Percentiles rank a stretch among this genome's conserved stretches.
phyloP scores from a whole-genome alignment of 2,113 vertebrate genomes.

The Caranx ignobilis region DNA sequence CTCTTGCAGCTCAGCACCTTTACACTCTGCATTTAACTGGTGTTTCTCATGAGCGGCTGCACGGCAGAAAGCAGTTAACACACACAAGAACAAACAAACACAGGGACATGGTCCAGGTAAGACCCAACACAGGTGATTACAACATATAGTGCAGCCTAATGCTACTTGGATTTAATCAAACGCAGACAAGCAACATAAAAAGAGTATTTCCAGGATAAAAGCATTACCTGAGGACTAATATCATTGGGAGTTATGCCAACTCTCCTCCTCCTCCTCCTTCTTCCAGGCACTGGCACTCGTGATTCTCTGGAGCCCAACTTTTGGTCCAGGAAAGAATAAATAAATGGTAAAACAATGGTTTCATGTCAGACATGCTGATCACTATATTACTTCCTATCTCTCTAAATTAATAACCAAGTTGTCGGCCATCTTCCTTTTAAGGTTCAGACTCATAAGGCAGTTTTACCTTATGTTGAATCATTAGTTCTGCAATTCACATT shows the following conservation, averaged over 20 bases:
- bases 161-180: background rate
- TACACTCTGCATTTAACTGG: background rate
- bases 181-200: background rate
- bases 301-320: constrained; percentile 65
- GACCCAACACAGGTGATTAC: background rate
- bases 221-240: constrained; percentile 77
- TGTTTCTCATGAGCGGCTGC: background rate
- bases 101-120: background rate
- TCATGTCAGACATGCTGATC: background rate
- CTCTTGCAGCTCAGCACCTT: background rate
- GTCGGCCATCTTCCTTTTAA: background rate
- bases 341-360: constrained; percentile 12
- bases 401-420: background rate
- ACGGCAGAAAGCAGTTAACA: background rate
- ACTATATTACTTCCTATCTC: background rate
- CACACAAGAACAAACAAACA: background rate
- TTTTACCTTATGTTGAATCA: no score
- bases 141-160: background rate
- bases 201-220: background rate
- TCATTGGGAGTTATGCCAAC: constrained; percentile 49
- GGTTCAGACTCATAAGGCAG: background rate
- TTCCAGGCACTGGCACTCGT: constrained; percentile 56
- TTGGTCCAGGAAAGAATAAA: constrained; percentile 31
- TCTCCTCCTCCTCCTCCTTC: constrained; percentile 78
- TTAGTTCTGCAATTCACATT: no score